A percentile compares a stretch with the other conserved stretches of the same genome.
Evolutionary conservation across 2,797 vertebrate genomes (phyloP).

Genomic region (Pangasius sanitwongsei): DNA sequence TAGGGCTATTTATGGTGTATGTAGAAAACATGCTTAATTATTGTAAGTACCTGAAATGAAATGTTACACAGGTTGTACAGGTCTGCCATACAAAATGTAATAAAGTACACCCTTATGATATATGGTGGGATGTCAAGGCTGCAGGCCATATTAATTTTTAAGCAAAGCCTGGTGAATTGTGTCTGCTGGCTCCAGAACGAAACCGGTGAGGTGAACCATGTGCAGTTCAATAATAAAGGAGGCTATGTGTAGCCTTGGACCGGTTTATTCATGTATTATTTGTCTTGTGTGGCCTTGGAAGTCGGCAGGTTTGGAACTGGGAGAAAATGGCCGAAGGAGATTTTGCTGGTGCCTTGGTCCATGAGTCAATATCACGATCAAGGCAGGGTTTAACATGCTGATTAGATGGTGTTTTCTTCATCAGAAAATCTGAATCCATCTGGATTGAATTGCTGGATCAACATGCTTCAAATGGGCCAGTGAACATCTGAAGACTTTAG

Average conservation of each 20-base stretch:
- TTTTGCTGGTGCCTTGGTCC: constrained; percentile 10
- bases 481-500: not conserved
- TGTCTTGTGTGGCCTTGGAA: constrained; percentile 44
- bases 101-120: constrained; percentile 2
- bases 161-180: constrained; percentile 28
- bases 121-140: constrained; percentile 17
- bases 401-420: not conserved
- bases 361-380: constrained; percentile 6
- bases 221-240: constrained; percentile 39
- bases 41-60: not conserved
- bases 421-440: not conserved
- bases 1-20: not conserved
- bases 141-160: constrained; percentile 45
- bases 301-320: constrained; percentile 34
- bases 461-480: not conserved
- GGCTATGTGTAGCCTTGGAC: constrained; percentile 36
- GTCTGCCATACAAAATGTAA: constrained; percentile 16
- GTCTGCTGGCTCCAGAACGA: constrained; percentile 35
- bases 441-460: constrained; percentile 15
- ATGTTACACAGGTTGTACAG: not conserved
- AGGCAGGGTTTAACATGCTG: not conserved
- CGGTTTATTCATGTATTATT: constrained; percentile 45
- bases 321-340: constrained; percentile 20
- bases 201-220: constrained; percentile 44
- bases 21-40: not conserved